Conservation (phyloP, 2,113 vertebrate species). For the Caranx ignobilis region DNA sequence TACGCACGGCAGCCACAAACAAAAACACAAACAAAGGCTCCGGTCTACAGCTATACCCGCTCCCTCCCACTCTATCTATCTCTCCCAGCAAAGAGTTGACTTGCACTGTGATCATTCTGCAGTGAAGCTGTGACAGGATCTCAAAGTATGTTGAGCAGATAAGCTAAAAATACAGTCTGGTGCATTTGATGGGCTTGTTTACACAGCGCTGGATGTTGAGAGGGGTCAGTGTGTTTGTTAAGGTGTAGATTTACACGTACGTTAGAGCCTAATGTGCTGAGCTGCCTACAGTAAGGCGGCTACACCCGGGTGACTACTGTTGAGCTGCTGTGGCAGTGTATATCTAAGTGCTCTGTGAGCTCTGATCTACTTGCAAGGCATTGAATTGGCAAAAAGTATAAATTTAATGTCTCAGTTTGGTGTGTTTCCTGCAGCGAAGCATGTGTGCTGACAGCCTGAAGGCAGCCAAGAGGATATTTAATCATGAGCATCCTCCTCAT, state of each 20-base stretch:
- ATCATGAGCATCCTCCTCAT: slow-evolving; percentile 51
- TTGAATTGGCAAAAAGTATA: background rate
- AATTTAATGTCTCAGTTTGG: slow-evolving; percentile 23
- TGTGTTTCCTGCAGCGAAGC: slow-evolving; percentile 38
- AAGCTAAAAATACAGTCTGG: slow-evolving; percentile 73
- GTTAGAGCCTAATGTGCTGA: slow-evolving; percentile 10
- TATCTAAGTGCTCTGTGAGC: background rate
- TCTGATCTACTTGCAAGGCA: slow-evolving; percentile 11
- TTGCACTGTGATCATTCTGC: slow-evolving; percentile 61
- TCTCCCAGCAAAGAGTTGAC: slow-evolving; percentile 35
- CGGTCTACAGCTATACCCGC: slow-evolving; percentile 39
- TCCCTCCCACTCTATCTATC: background rate
- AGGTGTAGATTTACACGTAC: background rate
- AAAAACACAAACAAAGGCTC: slow-evolving; percentile 56
- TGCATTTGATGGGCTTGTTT: slow-evolving; percentile 68
- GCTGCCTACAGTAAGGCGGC: background rate
- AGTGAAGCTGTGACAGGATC: slow-evolving; percentile 62
- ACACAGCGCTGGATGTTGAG: slow-evolving; percentile 29
- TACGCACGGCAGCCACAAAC: slow-evolving; percentile 45
- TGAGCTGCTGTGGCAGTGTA: background rate
- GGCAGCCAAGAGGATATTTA: slow-evolving; percentile 57
- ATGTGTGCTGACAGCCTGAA: slow-evolving; percentile 38
- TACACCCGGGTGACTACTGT: background rate
- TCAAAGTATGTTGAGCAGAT: slow-evolving; percentile 53
- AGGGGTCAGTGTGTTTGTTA: slow-evolving; percentile 40